phyloP scores from a whole-genome alignment of 2,888 invertebrate genomes.

The Ornithoptera priamus region DNA sequence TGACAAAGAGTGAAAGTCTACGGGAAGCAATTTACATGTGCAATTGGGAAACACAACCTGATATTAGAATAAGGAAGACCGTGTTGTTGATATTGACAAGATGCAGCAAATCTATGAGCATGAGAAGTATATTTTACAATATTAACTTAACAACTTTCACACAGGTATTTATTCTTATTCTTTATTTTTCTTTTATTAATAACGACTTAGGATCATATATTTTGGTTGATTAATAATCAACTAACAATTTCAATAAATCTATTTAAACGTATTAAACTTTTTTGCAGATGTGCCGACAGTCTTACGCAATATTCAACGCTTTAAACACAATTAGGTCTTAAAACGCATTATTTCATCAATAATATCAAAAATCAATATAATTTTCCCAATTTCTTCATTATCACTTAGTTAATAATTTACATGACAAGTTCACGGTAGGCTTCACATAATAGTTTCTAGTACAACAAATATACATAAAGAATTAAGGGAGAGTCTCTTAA shows the following conservation, averaged over 20 bases:
- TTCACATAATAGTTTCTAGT: too few species aligned
- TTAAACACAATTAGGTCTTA: background rate
- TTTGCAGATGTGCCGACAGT: conserved; percentile 23
- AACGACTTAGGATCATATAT: too few species aligned
- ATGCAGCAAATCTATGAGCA: conserved; percentile 49
- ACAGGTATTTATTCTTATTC: conserved; percentile 41
- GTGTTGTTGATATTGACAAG: conserved; percentile 61
- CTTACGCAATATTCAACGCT: conserved; percentile 7
- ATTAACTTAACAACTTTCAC: conserved; percentile 61
- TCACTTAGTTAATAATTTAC: too few species aligned
- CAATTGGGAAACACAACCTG: conserved; percentile 55
- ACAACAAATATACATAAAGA: too few species aligned
- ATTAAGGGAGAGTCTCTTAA: too few species aligned
- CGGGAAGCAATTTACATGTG: conserved; percentile 58
- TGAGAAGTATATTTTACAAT: conserved; percentile 56
- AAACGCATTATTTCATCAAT: background rate
- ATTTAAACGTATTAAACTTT: background rate
- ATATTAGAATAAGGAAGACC: conserved; percentile 45
- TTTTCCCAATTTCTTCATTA: too few species aligned
- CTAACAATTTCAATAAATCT: too few species aligned
- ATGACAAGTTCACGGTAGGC: too few species aligned
- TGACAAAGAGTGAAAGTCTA: conserved; percentile 49
- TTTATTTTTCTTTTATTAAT: too few species aligned
- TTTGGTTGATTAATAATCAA: too few species aligned
- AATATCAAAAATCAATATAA: too few species aligned